Evolutionary conservation across 2,797 vertebrate species (phyloP).

Genomic region (Mallotus villosus): DNA sequence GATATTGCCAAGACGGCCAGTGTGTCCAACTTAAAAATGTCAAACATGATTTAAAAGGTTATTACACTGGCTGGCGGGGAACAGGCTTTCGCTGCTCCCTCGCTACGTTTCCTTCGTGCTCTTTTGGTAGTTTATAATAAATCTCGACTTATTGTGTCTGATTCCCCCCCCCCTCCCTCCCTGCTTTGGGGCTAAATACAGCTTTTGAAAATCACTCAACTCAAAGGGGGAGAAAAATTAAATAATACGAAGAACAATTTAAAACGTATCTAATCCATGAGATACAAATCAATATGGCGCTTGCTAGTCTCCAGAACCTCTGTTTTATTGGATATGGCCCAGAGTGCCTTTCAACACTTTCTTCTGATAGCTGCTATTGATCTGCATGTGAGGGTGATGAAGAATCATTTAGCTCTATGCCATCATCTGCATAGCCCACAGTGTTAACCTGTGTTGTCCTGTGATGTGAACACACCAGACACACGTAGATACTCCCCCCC

Average conservation of each 20-base stretch:
- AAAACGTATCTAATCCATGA: constrained; percentile 34
- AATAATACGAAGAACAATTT: not conserved
- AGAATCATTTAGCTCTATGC: constrained; percentile 44
- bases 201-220: constrained; percentile 29
- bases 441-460: constrained; percentile 50
- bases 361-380: constrained; percentile 36
- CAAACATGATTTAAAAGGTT: constrained; percentile 91
- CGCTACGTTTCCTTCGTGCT: constrained; percentile 15
- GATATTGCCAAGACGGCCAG: constrained; percentile 79
- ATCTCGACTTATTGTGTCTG: constrained; percentile 47
- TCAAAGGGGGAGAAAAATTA: constrained; percentile 11
- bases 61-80: constrained; percentile 75
- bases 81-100: constrained; percentile 32
- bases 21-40: constrained; percentile 83
- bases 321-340: constrained; percentile 35
- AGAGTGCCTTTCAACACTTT: constrained; percentile 14
- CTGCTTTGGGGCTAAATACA: constrained; percentile 33
- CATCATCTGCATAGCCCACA: constrained; percentile 45
- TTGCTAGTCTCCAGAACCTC: constrained; percentile 24
- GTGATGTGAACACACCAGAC: constrained; percentile 59
- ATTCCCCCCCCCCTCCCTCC: constrained; percentile 26
- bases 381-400: constrained; percentile 58
- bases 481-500: no score
- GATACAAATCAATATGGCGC: constrained; percentile 45
- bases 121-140: constrained; percentile 48